A percentile compares a stretch with the other conserved stretches of the same genome.
phyloP scores from a whole-genome alignment of 2,888 invertebrate species.

The Eilema caniola region DNA sequence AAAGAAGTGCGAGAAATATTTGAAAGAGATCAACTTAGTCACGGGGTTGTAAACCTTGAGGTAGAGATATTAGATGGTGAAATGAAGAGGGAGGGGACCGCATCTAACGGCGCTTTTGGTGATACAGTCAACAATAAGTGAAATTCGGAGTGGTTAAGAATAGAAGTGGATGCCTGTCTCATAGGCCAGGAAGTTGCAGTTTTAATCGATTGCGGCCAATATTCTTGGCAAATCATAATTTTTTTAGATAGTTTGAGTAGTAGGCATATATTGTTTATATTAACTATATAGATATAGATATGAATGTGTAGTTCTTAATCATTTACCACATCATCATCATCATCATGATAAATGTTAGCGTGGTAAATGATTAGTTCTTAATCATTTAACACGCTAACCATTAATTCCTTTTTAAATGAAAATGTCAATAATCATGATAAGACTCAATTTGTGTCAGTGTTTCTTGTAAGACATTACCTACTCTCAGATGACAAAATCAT shows the following conservation, averaged over 20 bases:
- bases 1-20: slow-evolving; percentile 79
- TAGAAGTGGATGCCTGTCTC: neutral
- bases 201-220: neutral
- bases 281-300: no score
- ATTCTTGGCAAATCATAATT: neutral
- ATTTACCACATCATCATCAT: no score
- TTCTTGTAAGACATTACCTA: neutral
- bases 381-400: no score
- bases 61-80: slow-evolving; percentile 45
- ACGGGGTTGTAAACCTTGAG: slow-evolving; percentile 49
- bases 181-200: neutral
- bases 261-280: no score
- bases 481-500: neutral
- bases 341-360: no score
- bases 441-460: neutral
- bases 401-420: no score
- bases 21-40: slow-evolving; percentile 65
- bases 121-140: slow-evolving; percentile 51
- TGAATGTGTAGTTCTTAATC: no score
- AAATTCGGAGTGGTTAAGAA: neutral
- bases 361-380: no score
- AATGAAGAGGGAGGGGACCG: slow-evolving; percentile 54
- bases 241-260: neutral
- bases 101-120: slow-evolving; percentile 69
- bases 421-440: neutral